phyloP scores from a whole-genome alignment of 2,797 vertebrate genomes.

The Sebastes steindachneri region DNA sequence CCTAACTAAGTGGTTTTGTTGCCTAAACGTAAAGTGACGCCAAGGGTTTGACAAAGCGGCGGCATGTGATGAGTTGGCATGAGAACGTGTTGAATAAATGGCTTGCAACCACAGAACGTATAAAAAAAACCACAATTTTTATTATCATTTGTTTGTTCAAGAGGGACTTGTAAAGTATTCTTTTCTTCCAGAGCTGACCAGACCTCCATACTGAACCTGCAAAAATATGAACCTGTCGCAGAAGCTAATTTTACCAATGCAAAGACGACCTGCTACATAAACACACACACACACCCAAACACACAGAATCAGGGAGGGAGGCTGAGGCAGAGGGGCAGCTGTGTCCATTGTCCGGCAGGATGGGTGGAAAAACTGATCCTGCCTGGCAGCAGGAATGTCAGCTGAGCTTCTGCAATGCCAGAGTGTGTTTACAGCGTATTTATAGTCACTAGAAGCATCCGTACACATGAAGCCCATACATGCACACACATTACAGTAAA shows the following conservation, averaged over 20 bases:
- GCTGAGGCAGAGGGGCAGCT: slow-evolving; percentile 51
- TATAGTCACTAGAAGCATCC: slow-evolving; percentile 62
- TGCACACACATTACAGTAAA: background rate
- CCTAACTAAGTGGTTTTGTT: too few relatives aligned
- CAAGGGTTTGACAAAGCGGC: too few relatives aligned
- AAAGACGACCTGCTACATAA: background rate
- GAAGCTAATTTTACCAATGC: background rate
- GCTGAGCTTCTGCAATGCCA: slow-evolving; percentile 69
- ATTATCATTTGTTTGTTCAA: background rate
- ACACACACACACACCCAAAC: slow-evolving; percentile 1
- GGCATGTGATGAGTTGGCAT: too few relatives aligned
- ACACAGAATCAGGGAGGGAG: background rate
- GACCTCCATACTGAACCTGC: background rate
- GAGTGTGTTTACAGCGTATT: slow-evolving; percentile 73
- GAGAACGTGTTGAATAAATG: background rate
- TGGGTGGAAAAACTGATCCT: slow-evolving; percentile 80
- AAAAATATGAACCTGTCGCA: background rate
- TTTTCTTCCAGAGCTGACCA: background rate
- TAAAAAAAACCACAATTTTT: background rate
- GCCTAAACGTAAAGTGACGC: too few relatives aligned
- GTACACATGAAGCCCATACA: slow-evolving; percentile 22
- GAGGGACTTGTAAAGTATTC: background rate
- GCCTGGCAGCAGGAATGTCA: slow-evolving; percentile 70
- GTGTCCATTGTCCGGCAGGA: slow-evolving; percentile 66
- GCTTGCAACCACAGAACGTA: background rate